Evolutionary conservation across 2,797 vertebrate species (phyloP), one percentile per base, ranked within the genome.

Genomic region (Rhinoraja longicauda): DNA sequence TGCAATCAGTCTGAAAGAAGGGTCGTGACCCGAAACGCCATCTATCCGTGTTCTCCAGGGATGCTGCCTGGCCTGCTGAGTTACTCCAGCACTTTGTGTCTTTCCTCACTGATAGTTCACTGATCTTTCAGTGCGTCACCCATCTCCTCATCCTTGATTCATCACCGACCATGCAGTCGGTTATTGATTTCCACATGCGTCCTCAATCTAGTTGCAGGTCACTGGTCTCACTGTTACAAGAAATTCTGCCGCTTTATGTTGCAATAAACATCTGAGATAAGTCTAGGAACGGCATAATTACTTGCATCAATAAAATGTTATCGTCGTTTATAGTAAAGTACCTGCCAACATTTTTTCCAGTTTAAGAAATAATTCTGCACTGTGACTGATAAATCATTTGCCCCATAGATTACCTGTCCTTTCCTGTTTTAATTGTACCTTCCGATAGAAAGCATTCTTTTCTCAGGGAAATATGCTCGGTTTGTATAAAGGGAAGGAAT

Each of bases 401-500:
- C 45, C 39, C 36, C 53, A 53, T 86, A 15, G 15, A 62, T 82
- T 57, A 57, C 24, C 12, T 0, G 82, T 29, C 12, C 10, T 26
- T 86, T 29, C 24, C 26, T 78, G 77, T 17, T 78, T 78, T 7
- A 15, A 78, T 78, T 39, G 77, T 39, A 6, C 36, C 29, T 1
- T 57, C 82, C 53, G 36, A 15, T 29, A 29, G 88, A 90, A 90
- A 7, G 26, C 32, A 5, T 53, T 29, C 67, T 36, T 91, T 26
- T 53, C 67, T 24, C 21, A 53, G 59, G 59, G 9, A 88, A 88
- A 36, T 64, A 64, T 57, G 59, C 67, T 91, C 26, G 6, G 21
- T 29, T 73, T 91, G 90, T 70, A 73, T 72, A 53, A 91, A 88
- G 84, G 84, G 13, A 88, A 73, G 32, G 12, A 73, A 45, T 39